Base-by-base conservation (phyloP, 2,888 invertebrate species). In the Lepetodrilus schrolli region DNA sequence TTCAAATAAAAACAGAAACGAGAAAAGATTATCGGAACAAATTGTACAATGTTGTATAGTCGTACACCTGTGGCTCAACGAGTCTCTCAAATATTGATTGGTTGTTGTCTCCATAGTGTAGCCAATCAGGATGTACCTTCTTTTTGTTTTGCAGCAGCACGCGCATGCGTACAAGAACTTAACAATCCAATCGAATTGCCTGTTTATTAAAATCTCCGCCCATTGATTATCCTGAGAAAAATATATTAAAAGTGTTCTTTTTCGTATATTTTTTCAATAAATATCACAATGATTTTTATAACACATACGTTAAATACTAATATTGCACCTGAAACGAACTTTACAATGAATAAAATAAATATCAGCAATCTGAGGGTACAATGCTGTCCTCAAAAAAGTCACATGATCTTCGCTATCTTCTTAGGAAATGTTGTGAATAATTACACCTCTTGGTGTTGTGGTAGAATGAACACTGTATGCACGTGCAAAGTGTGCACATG, bases 81-180 rank as follows among this genome's bases (percentile, higher is more conserved):
- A 30, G 34, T 58, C 58, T 30, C 58, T 17, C 30, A 10, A 13
- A 13, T 58, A n/a, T 34, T 30, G 58, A 58, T 58, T 58, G 34
- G 58, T 58, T 58, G 30, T 58, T 30, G 26, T 30, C 26, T 30
- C 3, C 5, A 10, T 26, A 17, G 34, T 58, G 58, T 34, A 58
- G 58, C 58, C 58, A 58, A 58, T 58, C 58, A 58, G 58, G 58
- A 58, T 58, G 58, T 58, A 58, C 58, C 58, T 30, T n/a, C n/a
- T n/a, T n/a, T n/a, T n/a, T n/a, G n/a, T n/a, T n/a, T 58, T 47
- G 68, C 68, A 68, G 43, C 68, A 47, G 47, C 68, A 68, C 68
- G 68, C 43, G 68, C 68, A 68, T 68, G 68, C 68, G 68, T 38
- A 70, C 49, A 49, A 70, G 70, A 70, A 50, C 70, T 49, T 34